Evolutionary conservation across 2,888 invertebrate species (phyloP).

Genomic region (Clistopyga incitator): DNA sequence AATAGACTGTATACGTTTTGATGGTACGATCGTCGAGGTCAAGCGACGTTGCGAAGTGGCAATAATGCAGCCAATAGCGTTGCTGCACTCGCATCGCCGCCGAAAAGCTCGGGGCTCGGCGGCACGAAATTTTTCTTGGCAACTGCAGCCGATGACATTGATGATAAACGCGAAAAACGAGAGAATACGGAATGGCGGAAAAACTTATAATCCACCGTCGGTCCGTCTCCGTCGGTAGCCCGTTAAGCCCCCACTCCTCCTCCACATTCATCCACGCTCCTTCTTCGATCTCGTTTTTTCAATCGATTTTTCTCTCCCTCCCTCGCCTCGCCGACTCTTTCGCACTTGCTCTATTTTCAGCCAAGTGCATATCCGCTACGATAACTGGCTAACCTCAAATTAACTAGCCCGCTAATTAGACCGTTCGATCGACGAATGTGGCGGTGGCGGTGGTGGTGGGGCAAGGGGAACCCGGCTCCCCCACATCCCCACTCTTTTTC

Average conservation of each 20-base stretch:
- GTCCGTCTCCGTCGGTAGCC: constrained; percentile 8
- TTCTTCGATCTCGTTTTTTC: background rate
- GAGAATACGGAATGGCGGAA: background rate
- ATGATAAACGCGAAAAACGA: constrained; percentile 25
- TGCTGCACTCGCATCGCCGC: constrained; percentile 80
- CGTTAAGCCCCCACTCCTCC: constrained; percentile 12
- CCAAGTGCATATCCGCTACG: constrained; percentile 30
- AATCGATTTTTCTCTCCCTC: constrained; percentile 5
- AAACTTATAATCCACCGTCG: constrained; percentile 20
- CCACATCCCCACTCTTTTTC: background rate
- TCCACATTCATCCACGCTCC: background rate
- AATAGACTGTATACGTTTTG: constrained; percentile 71
- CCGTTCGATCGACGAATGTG: constrained; percentile 44
- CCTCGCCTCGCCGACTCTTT: constrained; percentile 18
- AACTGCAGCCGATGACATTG: constrained; percentile 40
- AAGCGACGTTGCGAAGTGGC: constrained; percentile 76
- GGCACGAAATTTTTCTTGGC: constrained; percentile 53
- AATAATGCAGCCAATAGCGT: constrained; percentile 75
- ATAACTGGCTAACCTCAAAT: constrained; percentile 69
- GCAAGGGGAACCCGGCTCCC: background rate
- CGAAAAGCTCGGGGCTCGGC: constrained; percentile 68
- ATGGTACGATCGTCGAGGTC: constrained; percentile 77
- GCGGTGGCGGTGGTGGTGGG: background rate
- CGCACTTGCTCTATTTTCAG: constrained; percentile 24
- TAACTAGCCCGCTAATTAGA: constrained; percentile 68